Evolutionary conservation across 2,113 vertebrate species (phyloP).

Genomic region (Dinomys branickii): DNA sequence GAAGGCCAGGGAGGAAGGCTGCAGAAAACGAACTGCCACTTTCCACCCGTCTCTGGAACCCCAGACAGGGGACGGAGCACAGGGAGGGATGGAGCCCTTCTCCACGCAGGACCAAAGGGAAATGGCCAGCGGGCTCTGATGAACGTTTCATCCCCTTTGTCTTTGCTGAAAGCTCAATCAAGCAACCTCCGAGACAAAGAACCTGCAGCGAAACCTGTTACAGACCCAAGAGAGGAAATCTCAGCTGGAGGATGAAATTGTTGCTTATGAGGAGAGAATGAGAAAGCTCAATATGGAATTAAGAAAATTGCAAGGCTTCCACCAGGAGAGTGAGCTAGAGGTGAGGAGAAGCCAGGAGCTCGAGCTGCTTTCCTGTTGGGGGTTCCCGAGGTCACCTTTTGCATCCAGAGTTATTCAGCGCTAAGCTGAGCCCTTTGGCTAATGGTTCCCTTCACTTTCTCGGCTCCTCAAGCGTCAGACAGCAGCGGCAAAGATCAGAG

Average conservation of each 20-base stretch:
- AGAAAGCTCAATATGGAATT: conserved; percentile 82
- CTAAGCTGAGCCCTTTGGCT: neutral
- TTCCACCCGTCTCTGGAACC: neutral
- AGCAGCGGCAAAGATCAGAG: neutral
- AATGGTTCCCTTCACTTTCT: neutral
- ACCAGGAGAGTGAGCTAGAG: conserved; percentile 79
- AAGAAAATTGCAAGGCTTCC: conserved; percentile 80
- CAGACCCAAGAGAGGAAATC: conserved; percentile 75
- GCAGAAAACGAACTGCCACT: neutral
- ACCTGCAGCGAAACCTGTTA: conserved; percentile 78
- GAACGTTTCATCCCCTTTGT: neutral
- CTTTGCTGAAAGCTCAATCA: conserved; percentile 72
- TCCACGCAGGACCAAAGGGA: neutral
- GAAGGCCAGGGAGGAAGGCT: accelerated
- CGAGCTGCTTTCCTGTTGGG: neutral
- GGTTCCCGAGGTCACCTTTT: neutral
- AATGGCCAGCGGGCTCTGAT: neutral
- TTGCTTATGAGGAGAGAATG: conserved; percentile 72
- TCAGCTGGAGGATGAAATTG: conserved; percentile 80
- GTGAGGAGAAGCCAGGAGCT: conserved; percentile 63
- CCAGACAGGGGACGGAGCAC: neutral
- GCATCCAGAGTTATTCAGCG: neutral
- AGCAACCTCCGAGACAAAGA: conserved; percentile 74
- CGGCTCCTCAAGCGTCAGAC: neutral
- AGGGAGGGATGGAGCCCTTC: neutral